Evolutionary conservation across 2,113 vertebrate genomes (phyloP).

Genomic region (Dasyornis broadbenti): DNA sequence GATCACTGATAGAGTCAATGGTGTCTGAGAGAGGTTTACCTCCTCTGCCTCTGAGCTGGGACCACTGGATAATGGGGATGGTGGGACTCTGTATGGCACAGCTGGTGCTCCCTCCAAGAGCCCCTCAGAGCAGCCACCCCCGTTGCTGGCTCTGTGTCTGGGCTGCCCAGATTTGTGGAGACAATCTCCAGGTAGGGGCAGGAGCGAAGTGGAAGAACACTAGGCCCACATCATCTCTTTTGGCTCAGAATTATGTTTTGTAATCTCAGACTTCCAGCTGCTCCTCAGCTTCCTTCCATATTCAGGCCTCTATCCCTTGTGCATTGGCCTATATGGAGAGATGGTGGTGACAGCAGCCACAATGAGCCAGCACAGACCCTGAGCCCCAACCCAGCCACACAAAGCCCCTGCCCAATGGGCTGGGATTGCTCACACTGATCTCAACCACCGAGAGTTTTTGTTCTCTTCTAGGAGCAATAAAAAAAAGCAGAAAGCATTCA

Average conservation of each 20-base stretch:
- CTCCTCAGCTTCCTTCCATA: neutral
- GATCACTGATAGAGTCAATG: neutral
- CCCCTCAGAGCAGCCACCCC: neutral
- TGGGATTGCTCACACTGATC: neutral
- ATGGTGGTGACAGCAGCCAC: neutral
- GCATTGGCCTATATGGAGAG: rapidly evolving
- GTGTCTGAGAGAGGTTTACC: neutral
- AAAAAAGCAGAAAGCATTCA: neutral
- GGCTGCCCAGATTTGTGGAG: neutral
- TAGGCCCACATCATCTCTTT: neutral
- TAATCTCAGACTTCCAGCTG: neutral
- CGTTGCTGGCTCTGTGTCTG: neutral
- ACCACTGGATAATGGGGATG: rapidly evolving
- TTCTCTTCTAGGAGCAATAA: neutral
- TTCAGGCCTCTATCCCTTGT: neutral
- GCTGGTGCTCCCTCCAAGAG: neutral
- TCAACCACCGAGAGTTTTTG: neutral
- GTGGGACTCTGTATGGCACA: rapidly evolving
- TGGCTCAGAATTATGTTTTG: rapidly evolving
- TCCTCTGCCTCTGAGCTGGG: rapidly evolving
- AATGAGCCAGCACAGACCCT: neutral
- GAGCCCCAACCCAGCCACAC: neutral
- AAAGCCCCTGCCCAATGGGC: neutral
- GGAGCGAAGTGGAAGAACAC: neutral
- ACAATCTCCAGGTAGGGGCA: neutral